These are phyloP conservation scores for Melikaiella ostensackeni DNA, from an alignment of 2,888 invertebrate species.

Conservation along the genomic window DNA sequence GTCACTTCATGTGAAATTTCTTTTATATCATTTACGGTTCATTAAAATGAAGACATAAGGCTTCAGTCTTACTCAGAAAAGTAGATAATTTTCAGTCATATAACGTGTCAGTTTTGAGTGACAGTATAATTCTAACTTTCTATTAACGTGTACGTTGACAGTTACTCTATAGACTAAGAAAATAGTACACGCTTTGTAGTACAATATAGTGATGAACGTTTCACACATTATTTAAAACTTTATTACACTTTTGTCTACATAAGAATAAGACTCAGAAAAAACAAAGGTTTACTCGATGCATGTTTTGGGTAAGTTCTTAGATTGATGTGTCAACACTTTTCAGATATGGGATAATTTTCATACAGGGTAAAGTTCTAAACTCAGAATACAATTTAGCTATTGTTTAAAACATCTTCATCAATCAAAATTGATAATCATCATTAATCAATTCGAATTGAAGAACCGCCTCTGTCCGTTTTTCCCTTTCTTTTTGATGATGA, in stretches of 20 bases:
- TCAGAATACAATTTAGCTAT: background rate
- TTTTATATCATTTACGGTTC: background rate
- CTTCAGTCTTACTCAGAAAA: background rate
- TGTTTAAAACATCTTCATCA: background rate
- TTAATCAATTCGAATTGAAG: background rate
- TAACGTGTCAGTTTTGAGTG: constrained; percentile 19
- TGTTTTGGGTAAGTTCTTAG: background rate
- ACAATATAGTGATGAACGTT: too few species aligned
- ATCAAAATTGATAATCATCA: background rate
- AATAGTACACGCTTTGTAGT: background rate
- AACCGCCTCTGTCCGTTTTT: background rate
- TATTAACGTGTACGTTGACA: too few species aligned
- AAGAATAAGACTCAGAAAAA: too few species aligned
- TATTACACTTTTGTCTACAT: too few species aligned
- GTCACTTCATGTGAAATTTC: background rate
- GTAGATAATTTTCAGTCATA: background rate
- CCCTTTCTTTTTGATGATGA: background rate
- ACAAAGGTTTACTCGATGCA: too few species aligned
- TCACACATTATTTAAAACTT: too few species aligned
- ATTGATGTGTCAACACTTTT: background rate
- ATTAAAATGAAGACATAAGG: background rate
- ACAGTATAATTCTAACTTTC: background rate
- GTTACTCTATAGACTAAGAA: background rate
- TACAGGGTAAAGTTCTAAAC: background rate
- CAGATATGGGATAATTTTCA: background rate